A percentile compares a stretch with the other conserved stretches of the same genome.
Conservation (phyloP, 2,113 vertebrate genomes). For the Dermatemys mawii region DNA sequence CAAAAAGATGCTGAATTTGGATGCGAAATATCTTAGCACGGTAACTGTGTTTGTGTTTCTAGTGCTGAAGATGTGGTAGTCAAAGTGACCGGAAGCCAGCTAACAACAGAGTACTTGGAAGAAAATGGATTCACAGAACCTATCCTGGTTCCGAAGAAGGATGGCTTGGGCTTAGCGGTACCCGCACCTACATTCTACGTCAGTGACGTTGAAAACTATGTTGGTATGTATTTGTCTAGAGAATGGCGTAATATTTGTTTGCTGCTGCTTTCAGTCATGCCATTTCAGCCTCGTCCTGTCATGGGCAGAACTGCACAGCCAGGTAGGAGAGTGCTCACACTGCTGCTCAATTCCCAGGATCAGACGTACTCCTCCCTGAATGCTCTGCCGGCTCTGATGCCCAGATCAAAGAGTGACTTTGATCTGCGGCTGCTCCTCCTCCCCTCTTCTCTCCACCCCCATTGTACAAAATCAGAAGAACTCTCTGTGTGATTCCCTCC, state of each 20-base stretch:
- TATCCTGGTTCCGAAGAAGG: constrained; percentile 95
- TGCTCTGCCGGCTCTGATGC: background rate
- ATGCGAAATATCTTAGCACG: fast-evolving
- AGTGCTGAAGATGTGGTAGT: constrained; percentile 94
- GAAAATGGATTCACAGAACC: constrained; percentile 94
- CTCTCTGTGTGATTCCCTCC: background rate
- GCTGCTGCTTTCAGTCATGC: background rate
- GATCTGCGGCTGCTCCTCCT: background rate
- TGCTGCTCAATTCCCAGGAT: background rate
- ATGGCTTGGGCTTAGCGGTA: constrained; percentile 90
- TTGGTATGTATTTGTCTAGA: constrained; percentile 81
- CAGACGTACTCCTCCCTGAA: background rate
- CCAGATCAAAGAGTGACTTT: background rate
- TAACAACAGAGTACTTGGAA: constrained; percentile 91
- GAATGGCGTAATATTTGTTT: background rate
- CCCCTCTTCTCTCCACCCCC: background rate
- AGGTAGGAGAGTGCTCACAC: background rate
- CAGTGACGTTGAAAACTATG: constrained; percentile 97
- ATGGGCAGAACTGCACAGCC: background rate
- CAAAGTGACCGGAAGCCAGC: constrained; percentile 89
- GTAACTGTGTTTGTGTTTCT: constrained; percentile 32
- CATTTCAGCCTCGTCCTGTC: background rate
- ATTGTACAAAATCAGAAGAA: background rate
- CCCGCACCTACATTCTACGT: constrained; percentile 97
- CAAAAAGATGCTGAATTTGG: background rate